Percentiles rank a stretch among this genome's conserved stretches.
phyloP scores from a whole-genome alignment of 2,113 vertebrate genomes.

The Conger conger region DNA sequence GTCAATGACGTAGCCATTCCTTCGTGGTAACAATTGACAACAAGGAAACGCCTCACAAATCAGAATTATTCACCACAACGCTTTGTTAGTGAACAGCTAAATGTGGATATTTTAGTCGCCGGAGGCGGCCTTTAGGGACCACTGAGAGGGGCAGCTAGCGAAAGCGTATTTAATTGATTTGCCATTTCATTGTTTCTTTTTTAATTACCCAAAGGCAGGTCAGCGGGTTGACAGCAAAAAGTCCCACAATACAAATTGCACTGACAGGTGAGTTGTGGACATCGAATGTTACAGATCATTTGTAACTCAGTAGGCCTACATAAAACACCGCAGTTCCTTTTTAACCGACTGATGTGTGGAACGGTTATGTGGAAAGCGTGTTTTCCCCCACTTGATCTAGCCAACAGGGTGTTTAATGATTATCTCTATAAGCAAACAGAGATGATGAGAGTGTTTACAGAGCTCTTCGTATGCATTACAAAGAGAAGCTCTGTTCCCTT shows the following conservation, averaged over 20 bases:
- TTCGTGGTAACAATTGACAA: background rate
- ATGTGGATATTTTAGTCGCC: background rate
- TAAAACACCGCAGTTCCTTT: background rate
- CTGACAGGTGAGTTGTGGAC: background rate
- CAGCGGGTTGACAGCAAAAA: background rate
- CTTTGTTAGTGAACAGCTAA: background rate
- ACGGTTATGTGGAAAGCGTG: background rate
- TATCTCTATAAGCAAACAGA: background rate
- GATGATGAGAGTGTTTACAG: background rate
- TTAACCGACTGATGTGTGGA: background rate
- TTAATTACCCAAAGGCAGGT: background rate
- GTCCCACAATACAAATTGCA: background rate
- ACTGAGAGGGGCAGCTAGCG: background rate
- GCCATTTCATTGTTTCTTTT: background rate
- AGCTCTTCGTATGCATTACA: background rate
- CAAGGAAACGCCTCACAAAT: background rate
- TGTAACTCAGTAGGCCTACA: background rate
- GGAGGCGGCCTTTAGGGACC: background rate
- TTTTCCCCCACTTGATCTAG: background rate
- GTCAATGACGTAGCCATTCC: background rate
- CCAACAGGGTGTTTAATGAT: conserved; percentile 8
- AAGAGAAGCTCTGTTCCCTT: background rate
- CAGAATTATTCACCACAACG: conserved; percentile 15
- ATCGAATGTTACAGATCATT: background rate
- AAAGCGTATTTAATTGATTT: background rate